Percentiles rank a stretch among this genome's conserved stretches.
These are phyloP conservation scores for Acestrorhynchus altus DNA, from an alignment of 2,797 vertebrate genomes.

Conservation along the genomic window DNA sequence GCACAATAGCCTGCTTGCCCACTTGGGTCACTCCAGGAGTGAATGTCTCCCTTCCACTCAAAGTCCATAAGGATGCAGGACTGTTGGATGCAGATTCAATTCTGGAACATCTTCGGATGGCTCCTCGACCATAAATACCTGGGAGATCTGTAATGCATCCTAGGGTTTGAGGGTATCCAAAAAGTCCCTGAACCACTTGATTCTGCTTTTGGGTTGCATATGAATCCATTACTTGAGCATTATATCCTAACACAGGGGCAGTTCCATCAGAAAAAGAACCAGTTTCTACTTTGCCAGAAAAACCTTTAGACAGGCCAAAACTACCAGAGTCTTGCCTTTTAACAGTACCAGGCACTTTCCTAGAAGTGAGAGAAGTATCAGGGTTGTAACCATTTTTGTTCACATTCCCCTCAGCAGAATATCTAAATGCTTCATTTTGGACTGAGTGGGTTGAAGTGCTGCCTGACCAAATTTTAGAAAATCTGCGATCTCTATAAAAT, in stretches of 20 bases:
- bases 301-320: neutral
- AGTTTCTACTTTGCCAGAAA: neutral
- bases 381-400: neutral
- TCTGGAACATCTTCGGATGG: conserved; percentile 1
- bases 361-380: neutral
- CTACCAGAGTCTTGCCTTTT: conserved; percentile 12
- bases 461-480: neutral
- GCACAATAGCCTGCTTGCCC: neutral
- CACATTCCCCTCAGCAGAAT: neutral
- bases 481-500: neutral
- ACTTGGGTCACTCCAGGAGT: neutral
- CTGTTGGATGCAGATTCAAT: neutral
- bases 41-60: neutral
- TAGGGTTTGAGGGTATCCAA: neutral
- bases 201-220: neutral
- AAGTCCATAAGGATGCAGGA: neutral
- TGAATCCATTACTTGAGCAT: neutral
- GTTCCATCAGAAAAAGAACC: neutral
- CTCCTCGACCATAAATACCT: neutral
- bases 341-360: neutral
- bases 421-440: neutral
- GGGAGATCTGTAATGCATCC: neutral
- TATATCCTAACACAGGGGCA: neutral
- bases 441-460: neutral
- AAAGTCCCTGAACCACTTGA: neutral